Percentiles rank a stretch among this genome's conserved stretches.
Evolutionary conservation across 2,113 vertebrate genomes (phyloP).

Genomic region (Leptobrachium leishanense): DNA sequence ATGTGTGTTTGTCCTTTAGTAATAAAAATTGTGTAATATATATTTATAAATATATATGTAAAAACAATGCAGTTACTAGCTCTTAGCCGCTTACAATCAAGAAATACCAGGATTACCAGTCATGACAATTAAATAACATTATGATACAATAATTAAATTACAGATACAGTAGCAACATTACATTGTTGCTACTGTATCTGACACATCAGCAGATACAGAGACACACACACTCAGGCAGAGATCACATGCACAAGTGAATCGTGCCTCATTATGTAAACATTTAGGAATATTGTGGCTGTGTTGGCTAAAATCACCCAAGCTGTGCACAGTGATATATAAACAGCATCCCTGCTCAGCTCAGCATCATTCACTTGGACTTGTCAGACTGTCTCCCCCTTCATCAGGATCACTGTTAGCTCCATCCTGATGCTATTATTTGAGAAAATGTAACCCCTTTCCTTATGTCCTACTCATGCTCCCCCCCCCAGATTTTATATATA

Average conservation of each 20-base stretch:
- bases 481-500: too few species aligned
- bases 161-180: too few species aligned
- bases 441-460: background rate
- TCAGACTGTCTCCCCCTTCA: background rate
- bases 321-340: background rate
- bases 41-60: too few species aligned
- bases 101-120: background rate
- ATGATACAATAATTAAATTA: too few species aligned
- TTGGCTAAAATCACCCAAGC: background rate
- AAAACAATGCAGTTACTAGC: too few species aligned
- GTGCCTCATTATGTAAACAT: background rate
- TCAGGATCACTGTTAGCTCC: background rate
- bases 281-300: background rate
- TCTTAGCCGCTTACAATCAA: background rate
- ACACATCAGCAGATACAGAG: too few species aligned
- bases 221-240: too few species aligned
- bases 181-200: too few species aligned
- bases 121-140: too few species aligned
- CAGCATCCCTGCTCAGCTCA: background rate
- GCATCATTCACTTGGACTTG: slow-evolving; percentile 3
- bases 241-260: too few species aligned
- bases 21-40: background rate
- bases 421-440: slow-evolving; percentile 10
- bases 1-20: background rate
- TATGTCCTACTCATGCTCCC: background rate